These are phyloP conservation scores for Nemotelus pantherinus DNA, from an alignment of 2,888 invertebrate genomes.

Conservation along the genomic window DNA sequence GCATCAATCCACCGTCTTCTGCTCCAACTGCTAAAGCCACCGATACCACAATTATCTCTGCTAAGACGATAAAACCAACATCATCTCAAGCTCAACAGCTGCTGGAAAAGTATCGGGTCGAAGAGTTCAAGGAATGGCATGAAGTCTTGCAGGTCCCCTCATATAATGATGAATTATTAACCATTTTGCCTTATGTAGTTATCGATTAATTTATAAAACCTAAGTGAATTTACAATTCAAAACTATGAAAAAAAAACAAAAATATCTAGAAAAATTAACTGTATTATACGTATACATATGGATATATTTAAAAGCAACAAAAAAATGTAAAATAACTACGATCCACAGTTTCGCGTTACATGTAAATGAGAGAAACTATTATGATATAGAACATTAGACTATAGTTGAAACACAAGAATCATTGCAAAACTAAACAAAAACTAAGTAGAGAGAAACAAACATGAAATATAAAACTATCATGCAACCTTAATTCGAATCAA, in stretches of 20 bases:
- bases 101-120: slow-evolving; percentile 74
- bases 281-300: background rate
- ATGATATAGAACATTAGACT: too few relatives aligned
- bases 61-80: background rate
- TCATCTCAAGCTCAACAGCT: slow-evolving; percentile 69
- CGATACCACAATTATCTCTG: slow-evolving; percentile 65
- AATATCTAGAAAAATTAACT: background rate
- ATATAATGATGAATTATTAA: slow-evolving; percentile 80
- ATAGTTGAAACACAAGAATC: too few relatives aligned
- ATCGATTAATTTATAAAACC: slow-evolving; percentile 64
- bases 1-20: slow-evolving; percentile 67
- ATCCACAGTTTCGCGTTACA: background rate
- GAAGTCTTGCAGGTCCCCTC: slow-evolving; percentile 81
- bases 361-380: background rate
- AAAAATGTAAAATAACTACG: background rate
- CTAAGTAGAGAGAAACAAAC: background rate
- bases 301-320: background rate
- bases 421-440: background rate
- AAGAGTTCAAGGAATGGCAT: slow-evolving; percentile 88
- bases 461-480: background rate
- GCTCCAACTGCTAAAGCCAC: slow-evolving; percentile 68
- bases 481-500: background rate
- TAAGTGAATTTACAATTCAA: slow-evolving; percentile 15
- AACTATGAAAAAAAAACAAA: background rate
- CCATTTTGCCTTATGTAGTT: slow-evolving; percentile 96